Conservation (phyloP, 2,797 vertebrate genomes). For the Melopsittacus undulatus region DNA sequence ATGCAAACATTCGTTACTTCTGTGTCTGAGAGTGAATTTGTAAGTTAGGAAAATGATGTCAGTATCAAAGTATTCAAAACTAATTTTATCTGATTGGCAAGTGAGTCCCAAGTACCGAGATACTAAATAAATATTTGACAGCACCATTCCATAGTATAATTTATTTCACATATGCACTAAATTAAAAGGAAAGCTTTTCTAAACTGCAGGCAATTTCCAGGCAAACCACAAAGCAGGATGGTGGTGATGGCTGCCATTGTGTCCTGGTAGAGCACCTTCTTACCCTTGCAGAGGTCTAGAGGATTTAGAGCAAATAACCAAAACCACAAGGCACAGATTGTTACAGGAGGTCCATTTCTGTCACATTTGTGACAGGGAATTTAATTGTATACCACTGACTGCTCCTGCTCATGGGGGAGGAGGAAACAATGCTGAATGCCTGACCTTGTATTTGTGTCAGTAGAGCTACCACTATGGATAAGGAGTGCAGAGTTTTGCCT, state of each 20-base stretch:
- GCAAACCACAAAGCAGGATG: not conserved
- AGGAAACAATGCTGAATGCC: not conserved
- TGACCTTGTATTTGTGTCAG: not conserved
- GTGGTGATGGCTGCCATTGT: not conserved
- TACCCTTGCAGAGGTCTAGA: not conserved
- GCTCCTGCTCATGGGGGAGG: not conserved
- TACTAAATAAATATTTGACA: slow-evolving; percentile 71
- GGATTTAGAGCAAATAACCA: not conserved
- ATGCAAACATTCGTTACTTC: slow-evolving; percentile 51
- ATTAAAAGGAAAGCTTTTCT: slow-evolving; percentile 49
- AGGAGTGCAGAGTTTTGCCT: not conserved
- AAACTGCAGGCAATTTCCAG: slow-evolving; percentile 54
- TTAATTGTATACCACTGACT: not conserved
- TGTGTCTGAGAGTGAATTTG: slow-evolving; percentile 38
- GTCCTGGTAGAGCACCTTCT: not conserved
- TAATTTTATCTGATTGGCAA: slow-evolving; percentile 72
- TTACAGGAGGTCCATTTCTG: not conserved
- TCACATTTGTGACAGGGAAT: not conserved
- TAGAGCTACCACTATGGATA: not conserved
- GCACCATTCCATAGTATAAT: slow-evolving; percentile 44
- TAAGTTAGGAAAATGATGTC: slow-evolving; percentile 62
- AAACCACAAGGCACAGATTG: not conserved
- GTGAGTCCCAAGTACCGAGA: slow-evolving; percentile 45
- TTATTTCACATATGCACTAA: slow-evolving; percentile 65
- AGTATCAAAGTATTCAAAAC: slow-evolving; percentile 66